Base-by-base conservation (phyloP, 2,888 invertebrate species). In the Stegana nigrithorax region DNA sequence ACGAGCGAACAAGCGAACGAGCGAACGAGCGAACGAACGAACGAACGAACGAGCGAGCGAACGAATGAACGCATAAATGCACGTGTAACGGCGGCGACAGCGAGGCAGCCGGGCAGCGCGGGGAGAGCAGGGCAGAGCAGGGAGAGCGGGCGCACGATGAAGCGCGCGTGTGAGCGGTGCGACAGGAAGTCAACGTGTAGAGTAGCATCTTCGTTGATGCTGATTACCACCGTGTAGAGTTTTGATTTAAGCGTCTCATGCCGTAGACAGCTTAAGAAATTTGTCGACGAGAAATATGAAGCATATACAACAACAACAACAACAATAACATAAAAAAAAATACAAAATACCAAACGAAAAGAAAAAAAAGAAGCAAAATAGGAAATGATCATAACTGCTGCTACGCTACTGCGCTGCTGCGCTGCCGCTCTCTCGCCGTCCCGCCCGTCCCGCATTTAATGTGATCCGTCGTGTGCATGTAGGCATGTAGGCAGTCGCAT, bases 141-240 rank as follows among this genome's bases (percentile, higher is more conserved):
- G 12, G 42, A 7, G 23, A 12, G 23, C 23, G 12, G 47, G 12
- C 23, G 17, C 23, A 23, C 5, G 17, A 51, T 45, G 42, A 44
- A 53, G 59, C 39, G 50, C n/a, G 66, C 73, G n/a, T 73, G 39
- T 39, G 45, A 45, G 45, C 12, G 19, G 17, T 45, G 2, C 23
- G 45, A 57, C 78, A 80, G 80, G 79, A 76, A 78, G 77, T 80
- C 50, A 63, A 50, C 2, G 19, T 8, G 4, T 45, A 45, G 12
- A 50, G 50, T 50, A 26, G 50, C 50, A 19, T 55, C 53, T 17
- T 21, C 56, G 51, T 64, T 32, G 59, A 51, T 45, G 64, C 61
- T 64, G 69, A 73, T 78, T 71, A 68, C 77, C 66, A 67, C 70
- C 60, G 63, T 56, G 60, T 32, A 42, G 50, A 59, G 56, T 57